A percentile compares a stretch with the other conserved stretches of the same genome.
phyloP scores from a whole-genome alignment of 2,888 invertebrate genomes.

The Apotomis capreana region DNA sequence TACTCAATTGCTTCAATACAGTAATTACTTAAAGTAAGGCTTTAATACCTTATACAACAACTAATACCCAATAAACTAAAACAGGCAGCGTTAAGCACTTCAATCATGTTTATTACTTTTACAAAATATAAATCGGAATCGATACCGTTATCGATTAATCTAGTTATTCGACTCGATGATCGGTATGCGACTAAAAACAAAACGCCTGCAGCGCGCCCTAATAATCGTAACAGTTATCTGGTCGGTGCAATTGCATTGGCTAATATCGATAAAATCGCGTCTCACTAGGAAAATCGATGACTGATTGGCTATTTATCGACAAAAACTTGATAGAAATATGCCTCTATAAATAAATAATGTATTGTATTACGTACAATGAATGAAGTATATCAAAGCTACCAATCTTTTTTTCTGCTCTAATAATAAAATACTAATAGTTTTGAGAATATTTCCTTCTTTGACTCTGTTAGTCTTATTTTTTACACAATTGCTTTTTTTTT shows the following conservation, averaged over 20 bases:
- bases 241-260: slow-evolving; percentile 37
- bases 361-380: slow-evolving; percentile 8
- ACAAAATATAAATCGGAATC: slow-evolving; percentile 20
- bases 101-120: slow-evolving; percentile 28
- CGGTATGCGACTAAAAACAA: slow-evolving; percentile 40
- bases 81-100: slow-evolving; percentile 22
- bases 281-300: slow-evolving; percentile 29
- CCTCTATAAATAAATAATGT: slow-evolving; percentile 1
- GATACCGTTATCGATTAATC: slow-evolving; percentile 41
- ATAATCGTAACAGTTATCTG: slow-evolving; percentile 37
- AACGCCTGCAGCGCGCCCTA: slow-evolving; percentile 40
- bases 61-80: not conserved
- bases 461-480: too few relatives aligned
- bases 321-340: slow-evolving; percentile 20
- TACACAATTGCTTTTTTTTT: too few relatives aligned
- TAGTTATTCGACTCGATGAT: slow-evolving; percentile 38
- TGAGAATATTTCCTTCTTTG: too few relatives aligned
- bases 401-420: too few relatives aligned
- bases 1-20: not conserved
- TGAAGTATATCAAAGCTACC: slow-evolving; percentile 1
- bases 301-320: slow-evolving; percentile 31
- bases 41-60: not conserved
- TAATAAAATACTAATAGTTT: too few relatives aligned
- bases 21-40: too few relatives aligned
- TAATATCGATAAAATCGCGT: slow-evolving; percentile 36